These are phyloP conservation scores for Sisor rabdophorus DNA, from an alignment of 2,113 vertebrate genomes.

Conservation along the genomic window DNA sequence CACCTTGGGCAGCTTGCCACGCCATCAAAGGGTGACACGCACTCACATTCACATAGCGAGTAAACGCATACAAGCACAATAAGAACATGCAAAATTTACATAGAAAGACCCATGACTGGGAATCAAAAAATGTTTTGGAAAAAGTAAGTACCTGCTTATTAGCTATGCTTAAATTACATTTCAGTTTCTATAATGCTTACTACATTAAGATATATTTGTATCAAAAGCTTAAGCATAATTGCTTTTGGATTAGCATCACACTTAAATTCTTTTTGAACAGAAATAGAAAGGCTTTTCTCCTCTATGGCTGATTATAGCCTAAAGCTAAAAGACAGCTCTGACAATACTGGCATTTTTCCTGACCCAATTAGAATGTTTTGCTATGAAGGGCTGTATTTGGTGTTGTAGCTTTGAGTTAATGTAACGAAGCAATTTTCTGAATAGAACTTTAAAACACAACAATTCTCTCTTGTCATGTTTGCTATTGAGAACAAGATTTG, in stretches of 20 bases:
- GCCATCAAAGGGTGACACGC: too few species aligned
- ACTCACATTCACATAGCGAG: too few species aligned
- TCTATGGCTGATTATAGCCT: constrained; percentile 19
- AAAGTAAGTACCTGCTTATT: background rate
- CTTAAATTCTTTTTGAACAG: constrained; percentile 26
- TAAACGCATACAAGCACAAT: too few species aligned
- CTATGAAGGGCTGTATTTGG: background rate
- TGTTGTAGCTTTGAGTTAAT: background rate
- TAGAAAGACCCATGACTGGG: too few species aligned
- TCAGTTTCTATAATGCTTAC: background rate
- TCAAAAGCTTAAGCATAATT: constrained; percentile 23
- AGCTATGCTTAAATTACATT: background rate
- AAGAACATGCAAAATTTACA: too few species aligned
- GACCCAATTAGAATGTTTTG: constrained; percentile 20
- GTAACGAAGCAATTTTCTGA: background rate
- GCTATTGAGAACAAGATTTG: background rate
- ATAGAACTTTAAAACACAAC: background rate
- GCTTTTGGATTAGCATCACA: constrained; percentile 24
- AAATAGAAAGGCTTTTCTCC: constrained; percentile 10
- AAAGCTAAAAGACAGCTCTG: constrained; percentile 32
- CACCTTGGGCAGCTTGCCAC: too few species aligned
- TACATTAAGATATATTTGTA: background rate
- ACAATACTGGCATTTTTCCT: constrained; percentile 3
- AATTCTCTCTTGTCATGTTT: background rate
- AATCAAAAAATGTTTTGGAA: background rate